Conservation (phyloP, 30 jellyfish, hydroid and myxozoan genomes). For the Nemopilema nomurai region DNA sequence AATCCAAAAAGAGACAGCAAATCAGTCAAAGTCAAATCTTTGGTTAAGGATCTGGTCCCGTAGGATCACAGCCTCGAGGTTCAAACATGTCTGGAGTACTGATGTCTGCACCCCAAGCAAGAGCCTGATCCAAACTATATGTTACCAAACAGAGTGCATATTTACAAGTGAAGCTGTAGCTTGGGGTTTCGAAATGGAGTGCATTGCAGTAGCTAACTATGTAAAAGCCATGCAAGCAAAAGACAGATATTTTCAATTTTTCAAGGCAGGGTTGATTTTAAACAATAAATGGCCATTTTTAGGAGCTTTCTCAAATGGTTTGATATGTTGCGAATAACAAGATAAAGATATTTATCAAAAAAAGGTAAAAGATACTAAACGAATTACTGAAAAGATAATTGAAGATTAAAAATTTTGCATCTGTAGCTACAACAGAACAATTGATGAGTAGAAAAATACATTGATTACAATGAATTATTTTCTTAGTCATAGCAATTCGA, state of each 20-base stretch:
- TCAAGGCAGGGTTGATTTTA: neutral
- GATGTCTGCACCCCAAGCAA: neutral
- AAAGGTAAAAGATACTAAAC: no score
- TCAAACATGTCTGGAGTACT: neutral
- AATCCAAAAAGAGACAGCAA: neutral
- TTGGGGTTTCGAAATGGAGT: neutral
- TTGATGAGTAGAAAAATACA: slow-evolving; percentile 8
- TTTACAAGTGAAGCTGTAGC: neutral
- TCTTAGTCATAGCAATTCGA: neutral
- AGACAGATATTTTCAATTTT: neutral
- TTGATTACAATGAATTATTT: neutral
- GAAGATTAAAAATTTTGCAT: neutral
- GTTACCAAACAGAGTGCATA: neutral
- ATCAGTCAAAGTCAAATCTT: neutral
- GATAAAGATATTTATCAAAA: no score
- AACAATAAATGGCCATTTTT: neutral
- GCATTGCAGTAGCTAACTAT: neutral
- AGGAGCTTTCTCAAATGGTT: slow-evolving; percentile 5
- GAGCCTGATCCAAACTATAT: neutral
- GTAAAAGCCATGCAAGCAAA: neutral
- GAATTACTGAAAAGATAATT: slow-evolving; percentile 21
- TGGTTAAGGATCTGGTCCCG: neutral
- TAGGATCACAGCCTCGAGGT: neutral
- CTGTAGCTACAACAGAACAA: neutral
- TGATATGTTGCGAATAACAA: no score